Conservation (phyloP, 2,797 vertebrate genomes). For the Trachops cirrhosus region DNA sequence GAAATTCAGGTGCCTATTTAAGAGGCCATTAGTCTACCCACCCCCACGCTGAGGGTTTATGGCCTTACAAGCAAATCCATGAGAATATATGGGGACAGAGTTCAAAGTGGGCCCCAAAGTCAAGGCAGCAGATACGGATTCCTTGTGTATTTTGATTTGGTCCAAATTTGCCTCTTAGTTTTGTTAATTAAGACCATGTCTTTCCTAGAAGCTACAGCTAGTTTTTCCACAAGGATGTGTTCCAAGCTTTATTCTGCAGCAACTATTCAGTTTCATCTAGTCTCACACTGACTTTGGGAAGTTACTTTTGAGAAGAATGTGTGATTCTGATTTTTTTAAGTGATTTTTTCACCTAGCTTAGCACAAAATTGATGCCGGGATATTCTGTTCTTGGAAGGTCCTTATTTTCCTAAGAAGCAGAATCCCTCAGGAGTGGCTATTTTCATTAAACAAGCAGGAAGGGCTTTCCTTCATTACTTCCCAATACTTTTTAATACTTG, state of each 20-base stretch:
- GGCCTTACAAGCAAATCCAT: slow-evolving; percentile 63
- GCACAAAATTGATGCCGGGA: neutral
- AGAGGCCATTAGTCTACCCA: slow-evolving; percentile 62
- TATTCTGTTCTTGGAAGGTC: neutral
- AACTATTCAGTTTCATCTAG: neutral
- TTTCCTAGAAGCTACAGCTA: neutral
- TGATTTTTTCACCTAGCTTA: neutral
- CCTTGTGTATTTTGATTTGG: slow-evolving; percentile 18
- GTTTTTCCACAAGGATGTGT: neutral
- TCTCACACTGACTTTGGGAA: neutral
- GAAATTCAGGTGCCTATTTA: slow-evolving; percentile 39
- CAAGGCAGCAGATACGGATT: slow-evolving; percentile 14
- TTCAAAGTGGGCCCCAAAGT: slow-evolving; percentile 59
- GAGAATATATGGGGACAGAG: slow-evolving; percentile 31
- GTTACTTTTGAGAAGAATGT: neutral
- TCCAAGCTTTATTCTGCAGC: neutral
- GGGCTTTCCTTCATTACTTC: neutral
- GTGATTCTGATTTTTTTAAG: neutral
- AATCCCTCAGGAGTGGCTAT: neutral
- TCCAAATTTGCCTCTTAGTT: slow-evolving; percentile 9
- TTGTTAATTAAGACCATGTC: neutral
- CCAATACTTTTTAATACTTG: neutral
- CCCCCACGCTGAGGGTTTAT: slow-evolving; percentile 40
- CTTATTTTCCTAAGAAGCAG: neutral
- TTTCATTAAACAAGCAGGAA: neutral